A percentile compares a stretch with the other conserved stretches of the same genome.
Conservation (phyloP, 2,797 vertebrate species). For the Artibeus jamaicensis region DNA sequence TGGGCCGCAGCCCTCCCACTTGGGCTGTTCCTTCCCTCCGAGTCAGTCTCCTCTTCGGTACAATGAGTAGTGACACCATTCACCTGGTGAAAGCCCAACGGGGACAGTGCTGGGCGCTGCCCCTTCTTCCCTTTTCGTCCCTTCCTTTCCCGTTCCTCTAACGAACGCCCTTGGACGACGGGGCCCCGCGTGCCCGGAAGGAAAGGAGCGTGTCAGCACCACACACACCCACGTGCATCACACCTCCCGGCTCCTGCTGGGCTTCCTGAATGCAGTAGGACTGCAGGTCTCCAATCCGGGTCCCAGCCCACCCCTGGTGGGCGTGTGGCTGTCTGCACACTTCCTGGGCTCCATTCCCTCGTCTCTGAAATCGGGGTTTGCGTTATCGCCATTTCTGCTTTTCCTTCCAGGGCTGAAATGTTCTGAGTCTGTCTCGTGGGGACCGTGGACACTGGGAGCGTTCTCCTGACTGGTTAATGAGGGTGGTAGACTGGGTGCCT, state of each 20-base stretch:
- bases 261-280: background rate
- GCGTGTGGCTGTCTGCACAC: rapidly evolving
- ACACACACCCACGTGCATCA: rapidly evolving
- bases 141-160: background rate
- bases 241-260: rapidly evolving
- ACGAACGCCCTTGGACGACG: rapidly evolving
- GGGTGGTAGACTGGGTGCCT: rapidly evolving
- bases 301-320: rapidly evolving
- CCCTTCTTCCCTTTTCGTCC: background rate
- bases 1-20: too few species aligned
- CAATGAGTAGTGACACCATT: background rate
- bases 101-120: background rate
- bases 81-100: background rate
- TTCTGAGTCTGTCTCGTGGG: background rate
- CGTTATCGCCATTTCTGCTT: background rate
- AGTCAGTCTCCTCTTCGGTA: background rate
- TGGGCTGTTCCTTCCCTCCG: background rate
- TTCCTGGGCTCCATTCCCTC: background rate
- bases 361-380: background rate
- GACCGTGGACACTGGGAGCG: rapidly evolving
- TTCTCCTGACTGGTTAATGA: rapidly evolving
- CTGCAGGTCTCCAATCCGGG: background rate
- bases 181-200: background rate
- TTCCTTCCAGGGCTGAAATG: background rate
- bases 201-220: background rate